Conservation (phyloP, 2,797 vertebrate species). For the Sciurus vulgaris region DNA sequence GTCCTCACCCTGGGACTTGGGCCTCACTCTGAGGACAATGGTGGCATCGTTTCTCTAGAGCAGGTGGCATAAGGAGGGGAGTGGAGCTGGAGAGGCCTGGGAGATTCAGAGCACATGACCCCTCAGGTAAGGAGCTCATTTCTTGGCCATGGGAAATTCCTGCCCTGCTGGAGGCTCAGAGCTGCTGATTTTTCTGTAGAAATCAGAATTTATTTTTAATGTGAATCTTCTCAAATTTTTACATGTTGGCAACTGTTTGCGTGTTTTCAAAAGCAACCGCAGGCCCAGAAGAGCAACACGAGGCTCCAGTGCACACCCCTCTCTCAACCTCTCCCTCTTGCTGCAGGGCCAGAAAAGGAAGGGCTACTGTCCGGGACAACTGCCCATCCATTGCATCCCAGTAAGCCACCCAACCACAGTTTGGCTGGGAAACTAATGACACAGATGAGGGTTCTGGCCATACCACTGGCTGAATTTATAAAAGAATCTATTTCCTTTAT, state of each 20-base stretch:
- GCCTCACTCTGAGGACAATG: not conserved
- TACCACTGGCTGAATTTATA: not conserved
- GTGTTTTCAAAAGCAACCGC: not conserved
- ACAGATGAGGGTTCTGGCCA: not conserved
- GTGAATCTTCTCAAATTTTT: not conserved
- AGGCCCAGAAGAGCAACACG: not conserved
- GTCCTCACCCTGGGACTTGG: not conserved
- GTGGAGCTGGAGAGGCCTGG: not conserved
- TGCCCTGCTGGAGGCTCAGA: not conserved
- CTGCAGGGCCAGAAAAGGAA: not conserved
- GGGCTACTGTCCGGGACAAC: too few species aligned
- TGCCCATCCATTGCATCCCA: accelerated
- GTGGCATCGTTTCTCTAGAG: not conserved
- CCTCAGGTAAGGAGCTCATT: not conserved
- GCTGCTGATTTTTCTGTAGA: not conserved
- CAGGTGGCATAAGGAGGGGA: too few species aligned
- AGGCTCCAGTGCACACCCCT: not conserved
- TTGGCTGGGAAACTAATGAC: not conserved
- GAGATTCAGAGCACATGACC: accelerated
- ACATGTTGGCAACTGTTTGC: not conserved
- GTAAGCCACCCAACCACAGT: not conserved
- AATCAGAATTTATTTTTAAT: not conserved
- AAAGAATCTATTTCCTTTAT: not conserved
- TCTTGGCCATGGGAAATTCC: not conserved
- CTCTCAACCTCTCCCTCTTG: accelerated